Evolutionary conservation across 2,797 vertebrate genomes (phyloP).

Genomic region (Labeo calbasu): DNA sequence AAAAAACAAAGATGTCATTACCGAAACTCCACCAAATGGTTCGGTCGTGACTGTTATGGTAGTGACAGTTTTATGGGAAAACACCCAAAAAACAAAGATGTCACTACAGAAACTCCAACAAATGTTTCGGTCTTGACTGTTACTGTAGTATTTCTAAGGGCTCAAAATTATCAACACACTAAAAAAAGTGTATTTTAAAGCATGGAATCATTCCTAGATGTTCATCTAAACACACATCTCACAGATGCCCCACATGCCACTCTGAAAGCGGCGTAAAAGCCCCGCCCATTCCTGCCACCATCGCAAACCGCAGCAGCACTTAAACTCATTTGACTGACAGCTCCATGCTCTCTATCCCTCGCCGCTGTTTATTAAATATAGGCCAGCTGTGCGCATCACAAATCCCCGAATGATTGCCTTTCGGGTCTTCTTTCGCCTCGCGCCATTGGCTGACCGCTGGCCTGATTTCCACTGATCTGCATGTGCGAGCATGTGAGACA

Average conservation of each 20-base stretch:
- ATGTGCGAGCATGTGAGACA: slow-evolving; percentile 70
- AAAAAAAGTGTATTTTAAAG: not conserved
- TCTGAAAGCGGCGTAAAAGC: not conserved
- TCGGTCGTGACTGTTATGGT: too few relatives aligned
- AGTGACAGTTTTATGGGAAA: too few relatives aligned
- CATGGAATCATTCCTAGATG: not conserved
- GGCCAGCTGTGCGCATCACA: slow-evolving; percentile 61
- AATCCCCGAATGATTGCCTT: slow-evolving; percentile 61
- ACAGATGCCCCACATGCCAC: not conserved
- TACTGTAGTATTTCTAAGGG: not conserved
- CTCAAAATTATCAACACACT: not conserved
- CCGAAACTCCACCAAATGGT: too few relatives aligned
- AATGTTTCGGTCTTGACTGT: too few relatives aligned
- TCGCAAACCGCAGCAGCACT: not conserved
- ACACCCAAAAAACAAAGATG: too few relatives aligned
- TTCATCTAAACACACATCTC: not conserved
- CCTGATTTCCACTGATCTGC: slow-evolving; percentile 67
- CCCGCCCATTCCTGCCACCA: not conserved
- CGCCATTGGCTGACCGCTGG: slow-evolving; percentile 57
- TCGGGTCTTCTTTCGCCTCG: slow-evolving; percentile 24
- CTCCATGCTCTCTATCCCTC: not conserved
- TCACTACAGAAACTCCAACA: too few relatives aligned
- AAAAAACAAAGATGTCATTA: too few relatives aligned
- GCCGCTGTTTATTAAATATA: slow-evolving; percentile 47
- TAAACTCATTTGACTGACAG: slow-evolving; percentile 12